Evolutionary conservation across 2,797 vertebrate genomes (phyloP).

Genomic region (Pogoniulus pusillus): DNA sequence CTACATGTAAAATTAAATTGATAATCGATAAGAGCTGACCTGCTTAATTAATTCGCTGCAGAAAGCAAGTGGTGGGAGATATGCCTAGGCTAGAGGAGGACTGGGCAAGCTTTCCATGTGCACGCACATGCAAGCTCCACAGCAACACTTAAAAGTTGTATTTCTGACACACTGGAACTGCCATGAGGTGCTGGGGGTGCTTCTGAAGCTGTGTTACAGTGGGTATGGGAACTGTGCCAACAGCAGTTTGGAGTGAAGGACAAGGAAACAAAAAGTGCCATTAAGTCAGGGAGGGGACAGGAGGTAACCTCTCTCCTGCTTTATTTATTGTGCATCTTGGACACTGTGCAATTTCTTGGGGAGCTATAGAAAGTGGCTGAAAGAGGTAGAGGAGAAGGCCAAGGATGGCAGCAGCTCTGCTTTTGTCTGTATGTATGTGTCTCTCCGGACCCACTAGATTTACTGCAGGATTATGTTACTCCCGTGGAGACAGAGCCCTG

Average conservation of each 20-base stretch:
- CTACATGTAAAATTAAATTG: conserved; percentile 52
- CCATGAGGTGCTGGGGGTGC: not conserved
- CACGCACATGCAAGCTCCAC: not conserved
- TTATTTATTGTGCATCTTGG: conserved; percentile 59
- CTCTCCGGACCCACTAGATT: conserved; percentile 71
- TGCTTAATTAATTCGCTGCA: conserved; percentile 70
- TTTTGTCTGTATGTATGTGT: not conserved
- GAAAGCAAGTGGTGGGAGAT: conserved; percentile 24
- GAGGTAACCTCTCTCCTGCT: conserved; percentile 5
- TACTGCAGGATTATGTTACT: conserved; percentile 78
- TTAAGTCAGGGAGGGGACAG: not conserved
- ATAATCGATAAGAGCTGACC: conserved; percentile 68
- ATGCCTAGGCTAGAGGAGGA: not conserved
- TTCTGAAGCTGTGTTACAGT: conserved; percentile 53
- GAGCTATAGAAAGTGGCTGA: not conserved
- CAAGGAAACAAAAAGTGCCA: not conserved
- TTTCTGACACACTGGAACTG: conserved; percentile 25
- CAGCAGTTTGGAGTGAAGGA: conserved; percentile 6
- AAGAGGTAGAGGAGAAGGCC: conserved; percentile 3
- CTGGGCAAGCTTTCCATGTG: not conserved
- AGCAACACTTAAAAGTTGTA: conserved; percentile 9
- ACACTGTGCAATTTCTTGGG: conserved; percentile 31
- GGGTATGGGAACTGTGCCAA: conserved; percentile 52
- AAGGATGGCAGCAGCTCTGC: conserved; percentile 34
- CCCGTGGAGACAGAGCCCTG: conserved; percentile 70